Percentiles rank a stretch among this genome's conserved stretches.
These are phyloP conservation scores for Galeruca laticollis DNA, from an alignment of 2,888 invertebrate genomes.

Conservation along the genomic window DNA sequence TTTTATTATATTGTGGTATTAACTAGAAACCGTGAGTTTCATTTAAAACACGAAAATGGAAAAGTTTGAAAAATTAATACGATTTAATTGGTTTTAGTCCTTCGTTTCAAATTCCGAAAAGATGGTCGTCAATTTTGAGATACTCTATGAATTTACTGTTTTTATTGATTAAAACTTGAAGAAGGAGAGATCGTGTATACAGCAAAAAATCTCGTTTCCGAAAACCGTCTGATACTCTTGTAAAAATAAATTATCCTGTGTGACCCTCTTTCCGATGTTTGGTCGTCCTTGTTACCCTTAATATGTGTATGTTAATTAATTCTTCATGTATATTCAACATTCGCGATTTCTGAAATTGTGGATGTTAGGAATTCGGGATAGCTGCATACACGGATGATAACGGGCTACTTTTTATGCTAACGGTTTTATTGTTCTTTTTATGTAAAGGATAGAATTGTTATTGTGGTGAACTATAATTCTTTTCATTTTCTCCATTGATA, in stretches of 20 bases:
- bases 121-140: background rate
- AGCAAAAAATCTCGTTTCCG: slow-evolving; percentile 52
- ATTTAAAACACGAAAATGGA: too few species aligned
- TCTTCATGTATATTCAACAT: slow-evolving; percentile 48
- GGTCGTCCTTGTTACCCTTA: slow-evolving; percentile 45
- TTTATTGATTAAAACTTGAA: slow-evolving; percentile 52
- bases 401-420: slow-evolving; percentile 42
- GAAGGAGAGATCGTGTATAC: slow-evolving; percentile 48
- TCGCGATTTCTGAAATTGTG: slow-evolving; percentile 38
- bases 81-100: too few species aligned
- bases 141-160: background rate
- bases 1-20: too few species aligned
- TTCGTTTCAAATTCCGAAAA: too few species aligned
- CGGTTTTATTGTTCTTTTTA: slow-evolving; percentile 46
- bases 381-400: slow-evolving; percentile 34
- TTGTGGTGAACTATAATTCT: slow-evolving; percentile 44
- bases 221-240: slow-evolving; percentile 50
- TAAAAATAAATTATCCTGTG: slow-evolving; percentile 56
- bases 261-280: slow-evolving; percentile 48
- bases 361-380: slow-evolving; percentile 25
- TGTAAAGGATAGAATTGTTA: slow-evolving; percentile 42
- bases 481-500: slow-evolving; percentile 38
- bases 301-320: slow-evolving; percentile 51
- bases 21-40: too few species aligned
- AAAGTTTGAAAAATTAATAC: too few species aligned